Conservation (phyloP, 2,888 invertebrate genomes). For the Orthosia incerta region DNA sequence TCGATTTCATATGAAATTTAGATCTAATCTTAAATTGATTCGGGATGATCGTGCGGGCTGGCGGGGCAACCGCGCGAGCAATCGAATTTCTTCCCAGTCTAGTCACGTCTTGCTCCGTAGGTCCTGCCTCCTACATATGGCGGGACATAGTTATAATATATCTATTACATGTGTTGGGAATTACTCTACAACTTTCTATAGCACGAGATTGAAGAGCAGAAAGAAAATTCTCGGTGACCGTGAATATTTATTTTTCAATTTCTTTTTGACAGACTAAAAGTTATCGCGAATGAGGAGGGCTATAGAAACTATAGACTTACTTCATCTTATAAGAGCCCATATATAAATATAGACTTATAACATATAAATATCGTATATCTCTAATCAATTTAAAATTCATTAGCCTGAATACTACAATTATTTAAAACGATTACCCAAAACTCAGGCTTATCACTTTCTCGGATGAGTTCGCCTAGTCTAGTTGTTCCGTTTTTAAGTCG, state of each 20-base stretch:
- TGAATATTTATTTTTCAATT: too few relatives aligned
- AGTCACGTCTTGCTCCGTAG: conserved; percentile 78
- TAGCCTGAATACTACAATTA: conserved; percentile 2
- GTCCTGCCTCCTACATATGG: conserved; percentile 56
- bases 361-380: background rate
- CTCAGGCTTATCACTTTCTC: conserved; percentile 32
- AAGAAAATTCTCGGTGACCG: background rate
- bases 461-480: conserved; percentile 66
- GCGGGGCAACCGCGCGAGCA: conserved; percentile 74
- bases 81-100: conserved; percentile 80
- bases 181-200: conserved; percentile 15
- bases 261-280: too few relatives aligned
- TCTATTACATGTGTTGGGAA: conserved; percentile 45
- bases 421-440: conserved; percentile 24
- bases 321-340: background rate
- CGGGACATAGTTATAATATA: conserved; percentile 48
- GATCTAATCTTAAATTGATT: conserved; percentile 87
- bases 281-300: background rate
- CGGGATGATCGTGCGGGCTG: conserved; percentile 76
- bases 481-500: conserved; percentile 69
- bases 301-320: background rate
- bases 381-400: background rate
- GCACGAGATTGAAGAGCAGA: conserved; percentile 10
- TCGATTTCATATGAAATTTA: conserved; percentile 79
- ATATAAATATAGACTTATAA: background rate